Conservation (phyloP, 2,888 invertebrate species). For the Matsumyia berberina region DNA sequence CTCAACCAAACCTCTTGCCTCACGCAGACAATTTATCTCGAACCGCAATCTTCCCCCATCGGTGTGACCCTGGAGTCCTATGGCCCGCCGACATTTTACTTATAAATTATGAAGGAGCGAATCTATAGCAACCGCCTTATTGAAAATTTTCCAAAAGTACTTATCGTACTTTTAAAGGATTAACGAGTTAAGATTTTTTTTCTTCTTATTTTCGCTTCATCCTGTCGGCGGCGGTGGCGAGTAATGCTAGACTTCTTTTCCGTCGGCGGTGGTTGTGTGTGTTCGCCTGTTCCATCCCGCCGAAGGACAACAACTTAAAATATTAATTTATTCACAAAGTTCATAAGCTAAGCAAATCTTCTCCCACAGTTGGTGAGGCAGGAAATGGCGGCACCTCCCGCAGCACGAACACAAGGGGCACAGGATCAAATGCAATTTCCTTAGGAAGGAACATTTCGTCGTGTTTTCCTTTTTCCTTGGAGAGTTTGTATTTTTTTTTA, state of each 20-base stretch:
- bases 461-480: constrained; percentile 35
- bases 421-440: constrained; percentile 73
- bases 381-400: constrained; percentile 61
- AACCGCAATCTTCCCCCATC: constrained; percentile 31
- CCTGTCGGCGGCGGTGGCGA: constrained; percentile 11
- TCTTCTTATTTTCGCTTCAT: constrained; percentile 8
- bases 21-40: constrained; percentile 36
- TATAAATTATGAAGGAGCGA: constrained; percentile 60
- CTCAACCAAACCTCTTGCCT: constrained; percentile 10
- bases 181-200: constrained; percentile 63
- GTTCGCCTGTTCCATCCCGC: constrained; percentile 3
- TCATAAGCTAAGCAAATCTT: constrained; percentile 75
- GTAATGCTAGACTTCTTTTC: constrained; percentile 6
- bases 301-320: constrained; percentile 72
- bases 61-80: neutral
- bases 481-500: constrained; percentile 16
- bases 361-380: constrained; percentile 50
- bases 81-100: constrained; percentile 26
- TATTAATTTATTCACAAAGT: constrained; percentile 75
- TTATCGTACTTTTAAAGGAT: constrained; percentile 75
- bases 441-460: constrained; percentile 49
- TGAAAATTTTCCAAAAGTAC: constrained; percentile 75
- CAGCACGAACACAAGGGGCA: constrained; percentile 23
- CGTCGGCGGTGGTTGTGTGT: too few relatives aligned
- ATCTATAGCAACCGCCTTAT: constrained; percentile 64